A percentile compares a stretch with the other conserved stretches of the same genome.
These are phyloP conservation scores for Ceyx melanurus DNA, from an alignment of 2,113 vertebrate genomes.

Conservation along the genomic window DNA sequence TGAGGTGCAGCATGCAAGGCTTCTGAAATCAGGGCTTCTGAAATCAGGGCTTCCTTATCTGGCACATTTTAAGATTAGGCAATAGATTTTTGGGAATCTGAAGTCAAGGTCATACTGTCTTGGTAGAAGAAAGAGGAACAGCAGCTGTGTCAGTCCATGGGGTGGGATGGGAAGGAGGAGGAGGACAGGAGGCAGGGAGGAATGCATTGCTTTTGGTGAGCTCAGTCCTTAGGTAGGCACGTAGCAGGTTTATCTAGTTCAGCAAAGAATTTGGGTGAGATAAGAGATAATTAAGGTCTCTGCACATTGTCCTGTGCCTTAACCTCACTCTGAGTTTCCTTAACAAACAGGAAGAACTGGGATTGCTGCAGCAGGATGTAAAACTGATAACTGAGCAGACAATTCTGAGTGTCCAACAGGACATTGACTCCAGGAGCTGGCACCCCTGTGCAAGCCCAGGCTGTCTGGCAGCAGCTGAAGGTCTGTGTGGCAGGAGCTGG, in stretches of 20 bases:
- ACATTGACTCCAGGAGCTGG: not conserved
- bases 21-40: not conserved
- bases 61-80: not conserved
- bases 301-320: not conserved
- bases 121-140: not conserved
- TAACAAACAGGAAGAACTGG: not conserved
- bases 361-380: not conserved
- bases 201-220: not conserved
- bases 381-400: not conserved
- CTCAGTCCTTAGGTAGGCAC: not conserved
- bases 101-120: not conserved
- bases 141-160: not conserved
- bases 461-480: not conserved
- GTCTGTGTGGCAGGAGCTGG: not conserved
- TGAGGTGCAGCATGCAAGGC: not conserved
- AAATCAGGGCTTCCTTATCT: not conserved
- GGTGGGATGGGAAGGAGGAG: not conserved
- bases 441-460: not conserved
- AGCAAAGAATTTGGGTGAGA: slow-evolving; percentile 34
- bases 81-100: not conserved
- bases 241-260: not conserved
- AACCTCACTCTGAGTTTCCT: not conserved
- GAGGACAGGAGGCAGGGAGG: not conserved
- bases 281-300: slow-evolving; percentile 24
- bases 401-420: not conserved